These are phyloP conservation scores for Rhyacichthys aspro DNA, from an alignment of 2,797 vertebrate genomes.

Conservation along the genomic window DNA sequence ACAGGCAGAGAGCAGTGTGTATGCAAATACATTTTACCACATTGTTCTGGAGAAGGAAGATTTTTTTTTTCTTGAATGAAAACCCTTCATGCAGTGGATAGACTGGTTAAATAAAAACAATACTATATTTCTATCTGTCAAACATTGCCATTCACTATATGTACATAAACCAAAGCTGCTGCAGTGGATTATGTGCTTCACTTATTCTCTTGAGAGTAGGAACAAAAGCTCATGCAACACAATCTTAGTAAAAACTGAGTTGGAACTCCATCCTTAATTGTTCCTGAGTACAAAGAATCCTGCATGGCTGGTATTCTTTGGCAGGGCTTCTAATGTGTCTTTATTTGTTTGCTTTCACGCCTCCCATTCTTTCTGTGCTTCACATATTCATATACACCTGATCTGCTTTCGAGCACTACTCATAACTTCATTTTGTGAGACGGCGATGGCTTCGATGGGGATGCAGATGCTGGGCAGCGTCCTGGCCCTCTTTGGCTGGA, in stretches of 20 bases:
- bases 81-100: too few relatives aligned
- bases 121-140: too few relatives aligned
- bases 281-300: conserved; percentile 58
- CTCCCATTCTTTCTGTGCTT: conserved; percentile 41
- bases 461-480: conserved; percentile 70
- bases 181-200: neutral
- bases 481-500: conserved; percentile 73
- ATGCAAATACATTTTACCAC: too few relatives aligned
- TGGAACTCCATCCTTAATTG: conserved; percentile 42
- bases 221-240: conserved; percentile 41
- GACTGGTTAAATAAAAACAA: too few relatives aligned
- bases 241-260: conserved; percentile 19
- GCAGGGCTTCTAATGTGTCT: conserved; percentile 18
- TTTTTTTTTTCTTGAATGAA: too few relatives aligned
- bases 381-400: conserved; percentile 15
- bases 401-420: conserved; percentile 4
- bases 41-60: too few relatives aligned
- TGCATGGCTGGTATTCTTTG: conserved; percentile 49
- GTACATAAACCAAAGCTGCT: neutral
- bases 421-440: conserved; percentile 9
- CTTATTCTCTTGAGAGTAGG: neutral
- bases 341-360: conserved; percentile 34
- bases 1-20: too few relatives aligned
- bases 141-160: too few relatives aligned
- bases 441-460: conserved; percentile 70